These are phyloP conservation scores for Bombus pascuorum DNA, from an alignment of 1,140 invertebrate species.

Conservation along the genomic window DNA sequence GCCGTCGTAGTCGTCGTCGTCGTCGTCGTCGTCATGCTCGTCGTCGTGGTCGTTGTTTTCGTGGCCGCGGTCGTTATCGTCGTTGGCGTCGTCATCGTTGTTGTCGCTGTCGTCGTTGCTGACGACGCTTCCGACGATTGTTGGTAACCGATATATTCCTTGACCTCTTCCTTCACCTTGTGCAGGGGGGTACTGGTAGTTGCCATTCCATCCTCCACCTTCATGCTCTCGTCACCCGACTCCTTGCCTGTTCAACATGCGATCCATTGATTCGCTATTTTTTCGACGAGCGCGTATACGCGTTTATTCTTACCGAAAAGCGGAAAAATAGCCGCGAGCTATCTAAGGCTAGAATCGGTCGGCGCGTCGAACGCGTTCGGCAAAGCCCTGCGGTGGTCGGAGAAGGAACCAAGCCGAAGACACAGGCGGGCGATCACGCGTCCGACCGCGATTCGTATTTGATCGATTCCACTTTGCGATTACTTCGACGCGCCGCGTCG, in stretches of 20 bases:
- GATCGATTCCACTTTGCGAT: constrained; percentile 77
- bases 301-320: neutral
- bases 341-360: too few relatives aligned
- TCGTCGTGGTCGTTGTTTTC: neutral
- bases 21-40: neutral
- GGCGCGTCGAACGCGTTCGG: neutral
- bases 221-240: constrained; percentile 72
- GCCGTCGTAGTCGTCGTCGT: neutral
- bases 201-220: constrained; percentile 76
- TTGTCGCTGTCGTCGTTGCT: constrained; percentile 41
- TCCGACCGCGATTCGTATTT: constrained; percentile 75
- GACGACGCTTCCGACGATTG: constrained; percentile 62
- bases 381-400: neutral
- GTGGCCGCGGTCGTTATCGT: constrained; percentile 52
- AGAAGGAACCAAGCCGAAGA: constrained; percentile 12
- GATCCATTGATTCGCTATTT: constrained; percentile 10
- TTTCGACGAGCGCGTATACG: neutral
- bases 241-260: constrained; percentile 57
- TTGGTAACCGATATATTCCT: constrained; percentile 73
- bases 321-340: too few relatives aligned
- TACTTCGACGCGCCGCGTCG: constrained; percentile 8
- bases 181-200: constrained; percentile 69
- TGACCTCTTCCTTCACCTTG: constrained; percentile 79
- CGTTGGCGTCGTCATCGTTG: constrained; percentile 26
- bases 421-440: constrained; percentile 54